Percentiles rank a stretch among this genome's conserved stretches.
Evolutionary conservation across 2,797 vertebrate genomes (phyloP).

Genomic region (Chelonia mydas): DNA sequence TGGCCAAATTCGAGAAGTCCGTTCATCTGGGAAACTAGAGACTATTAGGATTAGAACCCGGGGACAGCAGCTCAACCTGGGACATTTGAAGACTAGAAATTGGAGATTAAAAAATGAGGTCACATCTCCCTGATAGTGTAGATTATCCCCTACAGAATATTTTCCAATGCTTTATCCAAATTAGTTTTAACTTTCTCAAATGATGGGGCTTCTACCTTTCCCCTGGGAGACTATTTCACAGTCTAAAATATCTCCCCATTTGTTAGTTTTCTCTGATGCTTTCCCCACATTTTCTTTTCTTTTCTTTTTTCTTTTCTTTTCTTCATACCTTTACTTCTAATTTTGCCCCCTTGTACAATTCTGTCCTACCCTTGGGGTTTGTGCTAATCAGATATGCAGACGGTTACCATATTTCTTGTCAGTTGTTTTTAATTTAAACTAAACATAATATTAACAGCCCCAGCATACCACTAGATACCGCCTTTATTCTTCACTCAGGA

Average conservation of each 20-base stretch:
- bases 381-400: background rate
- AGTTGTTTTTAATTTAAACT: constrained; percentile 14
- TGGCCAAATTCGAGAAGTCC: background rate
- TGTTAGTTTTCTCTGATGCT: background rate
- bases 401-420: constrained; percentile 4
- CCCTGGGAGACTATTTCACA: background rate
- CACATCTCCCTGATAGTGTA: background rate
- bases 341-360: background rate
- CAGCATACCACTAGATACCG: background rate
- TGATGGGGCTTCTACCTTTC: background rate
- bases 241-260: background rate
- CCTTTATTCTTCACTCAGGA: background rate
- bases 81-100: background rate
- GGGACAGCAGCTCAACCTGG: background rate
- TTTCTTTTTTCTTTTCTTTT: background rate
- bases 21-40: background rate
- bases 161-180: background rate
- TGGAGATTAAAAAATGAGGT: background rate
- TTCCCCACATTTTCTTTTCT: background rate
- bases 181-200: background rate
- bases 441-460: constrained; percentile 27
- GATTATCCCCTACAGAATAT: background rate
- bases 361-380: background rate
- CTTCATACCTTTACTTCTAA: background rate
- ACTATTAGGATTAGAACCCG: background rate